phyloP scores from a whole-genome alignment of 2,113 vertebrate genomes.

The Naja naja region DNA sequence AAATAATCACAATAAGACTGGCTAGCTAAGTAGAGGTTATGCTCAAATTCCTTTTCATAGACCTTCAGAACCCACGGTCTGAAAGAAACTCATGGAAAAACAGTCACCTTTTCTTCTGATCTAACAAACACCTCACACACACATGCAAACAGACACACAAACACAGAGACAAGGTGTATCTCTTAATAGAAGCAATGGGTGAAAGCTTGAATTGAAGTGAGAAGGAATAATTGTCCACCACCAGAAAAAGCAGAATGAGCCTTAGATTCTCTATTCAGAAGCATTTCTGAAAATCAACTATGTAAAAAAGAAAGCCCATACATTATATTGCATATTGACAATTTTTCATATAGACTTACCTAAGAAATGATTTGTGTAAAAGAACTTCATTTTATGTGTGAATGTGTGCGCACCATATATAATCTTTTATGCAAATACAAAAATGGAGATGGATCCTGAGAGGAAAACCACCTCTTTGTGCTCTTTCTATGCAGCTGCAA shows the following conservation, averaged over 20 bases:
- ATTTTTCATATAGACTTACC: not conserved
- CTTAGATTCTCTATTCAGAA: not conserved
- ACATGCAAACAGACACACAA: not conserved
- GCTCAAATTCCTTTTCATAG: not conserved
- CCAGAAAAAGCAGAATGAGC: not conserved
- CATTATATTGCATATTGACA: not conserved
- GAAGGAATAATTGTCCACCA: not conserved
- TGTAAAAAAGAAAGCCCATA: not conserved
- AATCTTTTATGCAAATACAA: constrained; percentile 20
- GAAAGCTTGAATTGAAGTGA: not conserved
- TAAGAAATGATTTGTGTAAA: not conserved
- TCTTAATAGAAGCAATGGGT: not conserved
- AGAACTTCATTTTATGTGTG: not conserved
- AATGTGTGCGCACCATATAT: not conserved
- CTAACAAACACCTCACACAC: not conserved
- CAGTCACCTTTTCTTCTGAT: not conserved
- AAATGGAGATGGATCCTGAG: not conserved
- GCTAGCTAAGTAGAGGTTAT: not conserved
- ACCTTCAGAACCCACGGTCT: not conserved
- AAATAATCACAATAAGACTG: not conserved
- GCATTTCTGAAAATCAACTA: not conserved
- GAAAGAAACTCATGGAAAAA: not conserved
- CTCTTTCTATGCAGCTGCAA: not conserved
- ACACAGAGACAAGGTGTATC: not conserved
- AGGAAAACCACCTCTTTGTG: not conserved